Conservation (phyloP, 2,113 vertebrate species). For the Periophthalmus modestus region DNA sequence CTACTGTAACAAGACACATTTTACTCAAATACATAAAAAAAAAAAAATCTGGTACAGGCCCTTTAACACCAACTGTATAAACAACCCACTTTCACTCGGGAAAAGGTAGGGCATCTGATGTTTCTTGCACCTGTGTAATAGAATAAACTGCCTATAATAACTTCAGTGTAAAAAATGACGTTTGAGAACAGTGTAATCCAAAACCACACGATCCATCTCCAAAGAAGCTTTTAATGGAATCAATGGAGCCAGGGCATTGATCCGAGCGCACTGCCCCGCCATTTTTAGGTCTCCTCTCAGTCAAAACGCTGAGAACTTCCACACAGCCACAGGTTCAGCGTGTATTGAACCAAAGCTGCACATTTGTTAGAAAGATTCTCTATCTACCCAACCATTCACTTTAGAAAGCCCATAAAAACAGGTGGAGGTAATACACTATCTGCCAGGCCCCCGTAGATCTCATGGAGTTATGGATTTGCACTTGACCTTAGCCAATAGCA, state of each 20-base stretch:
- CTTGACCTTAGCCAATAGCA: conserved; percentile 3
- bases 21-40: no score
- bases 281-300: conserved; percentile 75
- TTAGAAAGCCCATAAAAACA: conserved; percentile 12
- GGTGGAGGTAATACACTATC: conserved; percentile 39
- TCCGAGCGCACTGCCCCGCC: conserved; percentile 64
- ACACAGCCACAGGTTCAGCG: conserved; percentile 73
- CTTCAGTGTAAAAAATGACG: conserved; percentile 65
- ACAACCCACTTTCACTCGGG: no score
- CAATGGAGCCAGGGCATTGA: conserved; percentile 78
- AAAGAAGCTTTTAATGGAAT: conserved; percentile 82
- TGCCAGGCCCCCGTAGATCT: conserved; percentile 8
- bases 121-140: conserved; percentile 29
- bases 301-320: conserved; percentile 69
- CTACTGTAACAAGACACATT: no score
- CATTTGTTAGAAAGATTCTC: conserved; percentile 70
- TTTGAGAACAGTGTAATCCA: conserved; percentile 67
- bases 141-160: conserved; percentile 66
- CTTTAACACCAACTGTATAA: no score
- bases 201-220: conserved; percentile 77
- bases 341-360: conserved; percentile 64
- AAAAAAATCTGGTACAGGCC: no score
- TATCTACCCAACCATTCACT: conserved; percentile 57
- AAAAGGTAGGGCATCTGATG: no score
- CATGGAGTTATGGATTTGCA: not conserved